Conservation (phyloP, 2,113 vertebrate species). For the Cepphus grylle region DNA sequence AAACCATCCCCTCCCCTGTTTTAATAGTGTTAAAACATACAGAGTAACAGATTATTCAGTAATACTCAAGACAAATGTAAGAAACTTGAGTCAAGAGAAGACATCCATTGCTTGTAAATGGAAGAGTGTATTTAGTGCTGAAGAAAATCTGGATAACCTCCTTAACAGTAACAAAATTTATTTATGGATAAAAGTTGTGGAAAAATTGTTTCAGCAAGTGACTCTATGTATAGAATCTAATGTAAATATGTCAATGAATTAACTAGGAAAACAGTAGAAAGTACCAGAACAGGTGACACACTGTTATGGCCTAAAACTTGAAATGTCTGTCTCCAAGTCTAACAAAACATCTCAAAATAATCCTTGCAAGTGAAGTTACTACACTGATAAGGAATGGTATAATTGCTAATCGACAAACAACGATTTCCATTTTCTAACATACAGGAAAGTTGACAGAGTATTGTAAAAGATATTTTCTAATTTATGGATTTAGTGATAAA, state of each 20-base stretch:
- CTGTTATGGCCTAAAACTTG: background rate
- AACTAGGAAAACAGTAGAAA: background rate
- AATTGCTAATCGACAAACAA: background rate
- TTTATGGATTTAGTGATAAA: background rate
- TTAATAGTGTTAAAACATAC: background rate
- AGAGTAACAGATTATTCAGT: background rate
- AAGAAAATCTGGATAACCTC: background rate
- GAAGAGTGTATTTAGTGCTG: background rate
- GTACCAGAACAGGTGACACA: accelerated
- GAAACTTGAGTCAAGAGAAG: background rate
- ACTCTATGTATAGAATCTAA: background rate
- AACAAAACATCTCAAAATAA: background rate
- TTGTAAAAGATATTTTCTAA: background rate
- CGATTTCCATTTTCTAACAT: background rate
- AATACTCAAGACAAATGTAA: background rate
- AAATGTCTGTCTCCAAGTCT: background rate
- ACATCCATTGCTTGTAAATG: background rate
- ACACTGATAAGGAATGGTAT: background rate
- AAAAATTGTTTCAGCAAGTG: background rate
- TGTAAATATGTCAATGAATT: background rate
- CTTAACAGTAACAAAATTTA: background rate
- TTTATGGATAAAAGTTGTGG: background rate
- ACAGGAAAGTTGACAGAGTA: background rate
- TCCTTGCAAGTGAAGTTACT: background rate
- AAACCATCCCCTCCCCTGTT: background rate